Evolutionary conservation across 2,797 vertebrate species (phyloP), one percentile per base, ranked within the genome.

Genomic region (Hypotaenidia okinawae): DNA sequence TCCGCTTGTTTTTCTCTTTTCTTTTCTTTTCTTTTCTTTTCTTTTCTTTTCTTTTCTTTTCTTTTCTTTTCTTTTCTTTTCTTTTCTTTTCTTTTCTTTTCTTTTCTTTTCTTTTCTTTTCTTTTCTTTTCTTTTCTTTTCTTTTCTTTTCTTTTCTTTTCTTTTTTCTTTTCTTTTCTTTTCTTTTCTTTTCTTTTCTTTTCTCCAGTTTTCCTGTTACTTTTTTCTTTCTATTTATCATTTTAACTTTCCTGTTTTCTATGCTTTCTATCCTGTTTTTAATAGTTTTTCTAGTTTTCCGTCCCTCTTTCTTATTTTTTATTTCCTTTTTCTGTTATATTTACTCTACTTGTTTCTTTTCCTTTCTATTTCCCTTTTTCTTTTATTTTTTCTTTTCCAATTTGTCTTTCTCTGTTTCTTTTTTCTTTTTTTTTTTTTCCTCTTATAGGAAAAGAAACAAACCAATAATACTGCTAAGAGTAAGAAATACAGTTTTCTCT

Each of bases 101-200:
- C n/a, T n/a, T n/a, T n/a, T n/a, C n/a, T n/a, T n/a, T n/a, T n/a
- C n/a, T n/a, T n/a, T n/a, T n/a, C n/a, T 10, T 33, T 5, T 17
- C 7, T 3, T 13, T 1, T 11, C 8, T 7, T 11, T 9, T 4
- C 14, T 28, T 4, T 12, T 10, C 24, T 41, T 4, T 22, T 9
- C 22, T 33, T 8, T 17, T 16, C 18, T 41, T 9, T 21, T 13
- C 15, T 4, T 24, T 47, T 16, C 11, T 9, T 7, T n/a, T 10
- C 24, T 22, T 10, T 33, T 24, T 24, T 16, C 16, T 28, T 52
- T 18, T 24, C 13, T 22, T 16, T 16, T 33, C 14, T 23, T 32
- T 58, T 57, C 24, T 27, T 51, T 23, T 27, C 49, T 51, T 16
- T 52, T 8, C 25, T 2, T 6, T 15, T 16, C 12, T 3, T 10